Base-by-base conservation (phyloP, 1,140 invertebrate species). In the Trachymyrmex cornetzi region DNA sequence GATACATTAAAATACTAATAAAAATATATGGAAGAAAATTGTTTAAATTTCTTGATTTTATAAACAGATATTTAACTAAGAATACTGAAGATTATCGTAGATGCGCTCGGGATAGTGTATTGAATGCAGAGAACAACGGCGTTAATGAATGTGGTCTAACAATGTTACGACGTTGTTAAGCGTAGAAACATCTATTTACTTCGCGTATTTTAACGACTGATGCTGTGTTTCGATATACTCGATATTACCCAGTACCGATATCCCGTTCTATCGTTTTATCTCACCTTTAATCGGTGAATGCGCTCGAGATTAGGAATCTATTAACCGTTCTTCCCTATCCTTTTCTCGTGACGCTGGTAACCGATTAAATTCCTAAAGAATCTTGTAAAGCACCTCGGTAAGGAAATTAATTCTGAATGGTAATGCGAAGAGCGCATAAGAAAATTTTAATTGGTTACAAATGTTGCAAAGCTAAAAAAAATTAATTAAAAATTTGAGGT, bases 81-180 rank as follows among this genome's bases (percentile, higher is more conserved):
- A 34, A 66, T 66, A 34, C n/a, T 66, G 55, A 7, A 24, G 63
- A 53, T 72, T 57, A 19, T 84, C 44, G 55, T 19, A 55, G 16
- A 63, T 50, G 27, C 71, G 27, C 24, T 55, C 27, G 27, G 11
- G 27, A 74, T 24, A 22, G 38, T n/a, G n/a, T 44, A 44, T 67
- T 67, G 64, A 67, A 44, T 4, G 11, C 24, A 19, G 19, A 53
- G 50, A 53, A 74, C 27, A 74, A 53, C 27, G 22, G 22, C 86
- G 59, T 88, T 87, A 88, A 88, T 86, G 85, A 88, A 53, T 75
- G 27, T 34, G 14, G 34, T 57, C 22, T 77, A 67, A 44, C 64
- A n/a, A 67, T 14, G 22, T 67, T 67, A 67, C 34, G 74, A 55
- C 38, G 38, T 63, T 38, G 57, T 77, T 77, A 61, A 61, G 16